Conservation (phyloP, 2,113 vertebrate genomes). For the Theristicus caerulescens region DNA sequence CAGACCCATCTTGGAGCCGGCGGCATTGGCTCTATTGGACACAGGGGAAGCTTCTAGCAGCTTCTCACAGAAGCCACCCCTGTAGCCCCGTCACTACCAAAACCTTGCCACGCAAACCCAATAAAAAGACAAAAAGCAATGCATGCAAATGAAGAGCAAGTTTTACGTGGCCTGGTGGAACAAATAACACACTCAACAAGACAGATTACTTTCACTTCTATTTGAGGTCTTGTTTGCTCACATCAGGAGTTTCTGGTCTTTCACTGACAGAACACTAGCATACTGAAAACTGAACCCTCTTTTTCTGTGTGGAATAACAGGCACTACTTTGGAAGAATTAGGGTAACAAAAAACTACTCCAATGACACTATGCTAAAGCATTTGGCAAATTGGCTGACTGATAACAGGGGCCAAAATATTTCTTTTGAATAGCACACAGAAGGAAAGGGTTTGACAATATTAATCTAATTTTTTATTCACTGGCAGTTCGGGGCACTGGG, state of each 20-base stretch:
- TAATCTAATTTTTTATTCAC: neutral
- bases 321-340: neutral
- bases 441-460: neutral
- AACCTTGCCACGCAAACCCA: too few species aligned
- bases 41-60: too few species aligned
- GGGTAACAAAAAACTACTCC: neutral
- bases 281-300: neutral
- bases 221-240: neutral
- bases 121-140: neutral
- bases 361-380: neutral
- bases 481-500: neutral
- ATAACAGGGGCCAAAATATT: neutral
- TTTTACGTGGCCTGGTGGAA: neutral
- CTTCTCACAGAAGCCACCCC: too few species aligned
- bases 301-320: neutral
- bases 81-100: too few species aligned
- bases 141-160: neutral
- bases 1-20: too few species aligned
- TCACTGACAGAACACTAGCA: neutral
- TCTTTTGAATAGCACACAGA: neutral
- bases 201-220: neutral
- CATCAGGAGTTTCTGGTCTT: neutral
- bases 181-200: accelerated
- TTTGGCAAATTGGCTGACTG: neutral
- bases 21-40: too few species aligned